These are phyloP conservation scores for Acrobasis consociella DNA, from an alignment of 2,888 invertebrate species.

Conservation along the genomic window DNA sequence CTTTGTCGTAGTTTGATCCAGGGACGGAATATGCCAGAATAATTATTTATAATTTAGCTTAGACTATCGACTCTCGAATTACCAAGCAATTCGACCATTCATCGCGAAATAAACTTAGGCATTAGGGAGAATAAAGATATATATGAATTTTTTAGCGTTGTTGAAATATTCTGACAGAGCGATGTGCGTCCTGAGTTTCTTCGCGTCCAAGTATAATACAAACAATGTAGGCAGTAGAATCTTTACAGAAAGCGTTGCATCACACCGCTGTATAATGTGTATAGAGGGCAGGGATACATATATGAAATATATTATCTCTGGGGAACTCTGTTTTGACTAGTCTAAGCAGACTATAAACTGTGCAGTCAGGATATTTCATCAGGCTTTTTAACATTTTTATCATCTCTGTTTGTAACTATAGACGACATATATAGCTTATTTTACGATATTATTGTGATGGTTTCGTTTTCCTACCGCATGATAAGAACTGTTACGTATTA, in stretches of 20 bases:
- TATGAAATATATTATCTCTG: slow-evolving; percentile 68
- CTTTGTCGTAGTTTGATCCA: slow-evolving; percentile 67
- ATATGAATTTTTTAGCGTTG: slow-evolving; percentile 60
- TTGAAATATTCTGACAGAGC: slow-evolving; percentile 54
- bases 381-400: slow-evolving; percentile 64
- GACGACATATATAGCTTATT: slow-evolving; percentile 77
- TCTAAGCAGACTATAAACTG: slow-evolving; percentile 71
- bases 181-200: slow-evolving; percentile 50
- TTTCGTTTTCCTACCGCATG: slow-evolving; percentile 80
- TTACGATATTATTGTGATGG: slow-evolving; percentile 79
- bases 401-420: slow-evolving; percentile 77
- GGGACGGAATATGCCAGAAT: slow-evolving; percentile 69
- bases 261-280: slow-evolving; percentile 35
- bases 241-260: slow-evolving; percentile 29
- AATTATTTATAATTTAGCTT: slow-evolving; percentile 74
- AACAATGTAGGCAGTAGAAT: slow-evolving; percentile 28
- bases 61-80: slow-evolving; percentile 73
- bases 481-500: slow-evolving; percentile 75
- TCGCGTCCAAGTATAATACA: slow-evolving; percentile 49
- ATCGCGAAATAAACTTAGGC: slow-evolving; percentile 79
- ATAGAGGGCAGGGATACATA: slow-evolving; percentile 50
- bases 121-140: slow-evolving; percentile 70
- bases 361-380: slow-evolving; percentile 53
- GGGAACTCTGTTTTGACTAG: slow-evolving; percentile 44
- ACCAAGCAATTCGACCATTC: slow-evolving; percentile 81